Conservation (phyloP, 2,888 invertebrate species). For the Iselma pallidipennis region DNA sequence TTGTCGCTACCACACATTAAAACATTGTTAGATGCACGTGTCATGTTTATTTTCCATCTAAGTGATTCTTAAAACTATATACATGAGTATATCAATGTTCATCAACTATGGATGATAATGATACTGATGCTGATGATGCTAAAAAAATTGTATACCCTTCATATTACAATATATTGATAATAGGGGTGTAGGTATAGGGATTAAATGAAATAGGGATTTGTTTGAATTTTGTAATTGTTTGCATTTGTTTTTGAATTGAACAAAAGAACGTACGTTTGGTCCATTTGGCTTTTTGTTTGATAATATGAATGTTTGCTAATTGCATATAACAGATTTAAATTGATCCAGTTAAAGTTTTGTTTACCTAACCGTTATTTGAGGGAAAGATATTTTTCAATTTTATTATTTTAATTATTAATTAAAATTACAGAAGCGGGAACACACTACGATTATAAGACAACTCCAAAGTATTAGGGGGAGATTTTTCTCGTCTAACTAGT, state of each 20-base stretch:
- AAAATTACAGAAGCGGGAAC: neutral
- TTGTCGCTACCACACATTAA: slow-evolving; percentile 19
- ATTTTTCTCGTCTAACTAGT: no score
- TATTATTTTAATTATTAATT: neutral
- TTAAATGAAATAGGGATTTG: neutral
- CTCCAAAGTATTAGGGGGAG: no score
- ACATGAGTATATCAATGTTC: neutral
- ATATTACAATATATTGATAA: neutral
- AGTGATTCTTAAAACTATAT: neutral
- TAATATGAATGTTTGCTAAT: slow-evolving; percentile 9
- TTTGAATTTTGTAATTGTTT: slow-evolving; percentile 20
- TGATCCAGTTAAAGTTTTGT: slow-evolving; percentile 19
- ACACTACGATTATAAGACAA: no score
- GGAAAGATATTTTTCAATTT: neutral
- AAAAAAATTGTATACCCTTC: neutral
- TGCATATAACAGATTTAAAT: slow-evolving; percentile 15
- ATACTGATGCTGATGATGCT: neutral
- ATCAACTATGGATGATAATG: neutral
- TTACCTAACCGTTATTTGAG: slow-evolving; percentile 5
- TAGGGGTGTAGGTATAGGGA: neutral
- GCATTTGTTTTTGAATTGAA: slow-evolving; percentile 7
- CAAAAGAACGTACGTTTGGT: slow-evolving; percentile 10
- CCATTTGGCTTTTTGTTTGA: slow-evolving; percentile 9
- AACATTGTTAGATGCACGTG: slow-evolving; percentile 23
- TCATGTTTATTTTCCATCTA: slow-evolving; percentile 1